Percentiles rank a stretch among this genome's conserved stretches.
Conservation (phyloP, 2,113 vertebrate genomes). For the Thunnus maccoyii region DNA sequence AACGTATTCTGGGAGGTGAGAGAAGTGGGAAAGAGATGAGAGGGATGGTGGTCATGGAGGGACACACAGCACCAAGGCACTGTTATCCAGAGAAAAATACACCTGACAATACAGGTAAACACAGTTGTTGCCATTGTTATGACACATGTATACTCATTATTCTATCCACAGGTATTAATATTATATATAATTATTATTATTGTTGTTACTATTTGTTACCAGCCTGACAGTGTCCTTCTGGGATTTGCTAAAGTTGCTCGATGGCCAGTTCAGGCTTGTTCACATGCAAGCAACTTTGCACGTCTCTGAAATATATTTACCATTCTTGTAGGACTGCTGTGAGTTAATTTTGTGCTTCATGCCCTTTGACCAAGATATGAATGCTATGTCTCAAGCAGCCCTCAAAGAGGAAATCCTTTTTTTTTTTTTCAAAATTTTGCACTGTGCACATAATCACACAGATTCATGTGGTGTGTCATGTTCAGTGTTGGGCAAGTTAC, state of each 20-base stretch:
- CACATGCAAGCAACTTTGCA: slow-evolving; percentile 11
- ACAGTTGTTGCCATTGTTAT: not conserved
- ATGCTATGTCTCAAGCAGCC: not conserved
- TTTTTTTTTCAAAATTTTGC: too few relatives aligned
- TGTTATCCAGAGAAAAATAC: not conserved
- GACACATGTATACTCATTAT: not conserved
- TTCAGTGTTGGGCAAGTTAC: too few relatives aligned
- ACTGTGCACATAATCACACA: too few relatives aligned
- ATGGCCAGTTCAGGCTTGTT: slow-evolving; percentile 45
- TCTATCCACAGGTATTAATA: not conserved
- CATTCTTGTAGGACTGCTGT: not conserved
- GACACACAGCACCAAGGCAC: slow-evolving; percentile 14
- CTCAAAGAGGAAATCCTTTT: too few relatives aligned
- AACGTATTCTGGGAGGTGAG: slow-evolving; percentile 63
- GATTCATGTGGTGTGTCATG: too few relatives aligned
- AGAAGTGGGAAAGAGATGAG: slow-evolving; percentile 58
- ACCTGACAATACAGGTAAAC: not conserved
- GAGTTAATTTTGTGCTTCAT: slow-evolving; percentile 9
- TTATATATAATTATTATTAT: not conserved
- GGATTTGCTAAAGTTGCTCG: not conserved
- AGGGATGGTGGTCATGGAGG: slow-evolving; percentile 26
- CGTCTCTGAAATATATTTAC: slow-evolving; percentile 19
- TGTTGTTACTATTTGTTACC: not conserved
- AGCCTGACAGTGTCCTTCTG: not conserved
- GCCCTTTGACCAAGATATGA: not conserved